Evolutionary conservation across 23 tunicate genomes (phyloP), one percentile per base, ranked within the genome.

Genomic region (Styela clava): DNA sequence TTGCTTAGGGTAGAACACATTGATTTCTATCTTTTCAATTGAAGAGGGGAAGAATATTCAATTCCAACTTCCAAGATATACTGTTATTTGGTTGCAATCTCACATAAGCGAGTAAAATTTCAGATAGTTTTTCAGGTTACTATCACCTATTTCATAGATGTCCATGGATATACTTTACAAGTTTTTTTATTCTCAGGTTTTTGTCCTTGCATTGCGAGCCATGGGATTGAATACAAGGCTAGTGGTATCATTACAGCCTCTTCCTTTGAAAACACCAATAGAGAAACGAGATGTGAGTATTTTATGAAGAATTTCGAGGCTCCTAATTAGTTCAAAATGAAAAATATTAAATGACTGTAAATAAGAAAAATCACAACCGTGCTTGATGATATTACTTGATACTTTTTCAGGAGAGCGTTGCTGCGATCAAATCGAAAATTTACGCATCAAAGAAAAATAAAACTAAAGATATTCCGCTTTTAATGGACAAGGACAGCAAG

Each of bases 221-320:
- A 27, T 89, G 30, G 88, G 88, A 1, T 52, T 89, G 31, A 62
- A 79, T 7, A 74, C 74, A 24, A 61, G 94, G 35, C 32, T 89
- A 0, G 85, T 84, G 63, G 73, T 84, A 76, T 89, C 94, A 2
- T 79, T 89, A 12, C 94, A 89, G 44, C 94, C 94, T 3, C 62
- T 89, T 9, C 78, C 88, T 5, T 74, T 78, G 7, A 89, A 89
- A 79, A 63, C 81, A 2, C 69, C 74, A 65, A 72, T 87, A 0
- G 94, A 84, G 62, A 84, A 89, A 68, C 88, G 84, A 79, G 73
- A 83, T 22, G 79, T 78, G 31, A 44, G 56, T 44, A 44, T 5
- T 44, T 44, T 44, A 5, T 44, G 81, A 62, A 16, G 79, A 73
- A 64, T 18, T 68, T 16, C 74, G 61, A 28, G 31, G 61, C 28